Evolutionary conservation across 1,140 invertebrate species (phyloP), one percentile per base, ranked within the genome.

Genomic region (Scaptomyza graminum): DNA sequence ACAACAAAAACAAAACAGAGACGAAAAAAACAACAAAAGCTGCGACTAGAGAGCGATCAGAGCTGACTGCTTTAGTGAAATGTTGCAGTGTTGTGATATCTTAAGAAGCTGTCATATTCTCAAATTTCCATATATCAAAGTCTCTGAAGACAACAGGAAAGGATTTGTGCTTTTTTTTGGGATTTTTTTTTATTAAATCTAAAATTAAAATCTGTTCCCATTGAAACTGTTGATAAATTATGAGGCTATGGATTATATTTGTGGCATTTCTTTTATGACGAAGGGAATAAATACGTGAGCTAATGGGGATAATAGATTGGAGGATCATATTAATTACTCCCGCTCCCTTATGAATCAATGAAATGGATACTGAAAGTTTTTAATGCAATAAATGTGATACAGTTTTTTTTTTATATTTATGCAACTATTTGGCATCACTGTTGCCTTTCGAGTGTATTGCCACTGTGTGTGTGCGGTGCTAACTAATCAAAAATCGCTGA

Each of bases 401-500:
- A 22, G 18, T 22, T 22, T 22, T 22, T 2, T 22, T 1, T 3
- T 22, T 3, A 2, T 2, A 22, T 22, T 22, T 37, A 37, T 44
- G 1, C 4, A 43, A 59, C 18, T 60, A 50, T 61, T 43, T 59
- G 37, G 46, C 68, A 64, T 60, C 78, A 64, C 79, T 50, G 46
- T 50, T 12, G 41, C n/a, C 31, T 63, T 8, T 15, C 28, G 55
- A 43, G 15, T 55, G 65, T 22, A 18, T 18, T 9, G 41, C 13
- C 60, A 47, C 60, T 70, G 2, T 5, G 25, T 5, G 67, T 70
- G 67, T 64, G 66, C 43, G 66, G 59, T 64, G 61, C 61, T 31
- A 56, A 65, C 61, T 66, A 71, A 71, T 66, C 62, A 59, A 66
- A 25, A 52, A 51, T 66, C 62, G 22, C 46, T 59, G 44, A 25